Evolutionary conservation across 2,113 vertebrate genomes (phyloP), one percentile per base, ranked within the genome.

Genomic region (Neotragus moschatus): DNA sequence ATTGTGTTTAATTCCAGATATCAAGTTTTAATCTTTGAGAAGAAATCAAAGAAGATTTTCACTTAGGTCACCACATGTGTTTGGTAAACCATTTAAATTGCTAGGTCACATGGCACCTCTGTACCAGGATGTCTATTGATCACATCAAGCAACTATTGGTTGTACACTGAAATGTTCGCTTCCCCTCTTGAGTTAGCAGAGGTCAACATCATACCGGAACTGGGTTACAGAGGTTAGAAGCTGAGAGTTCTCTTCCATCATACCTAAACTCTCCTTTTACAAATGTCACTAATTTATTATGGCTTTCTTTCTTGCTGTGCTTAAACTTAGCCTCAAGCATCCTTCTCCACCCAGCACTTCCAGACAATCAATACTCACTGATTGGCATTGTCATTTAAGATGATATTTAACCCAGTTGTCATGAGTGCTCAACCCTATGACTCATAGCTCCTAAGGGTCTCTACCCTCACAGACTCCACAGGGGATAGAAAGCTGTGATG

Each of bases 311-410:
- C 39, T 70, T n/a, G 8, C 55, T 94, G 33, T 92, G 49, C 66
- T 94, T 95, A 95, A 80, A 66, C 63, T 49, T 89, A 87, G 92
- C 88, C 91, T 94, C 43, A 56, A 94, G 66, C 60, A 53, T 88
- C 70, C 36, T 85, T 85, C 45, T 82, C 33, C 33, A 63, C 21
- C 39, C 81, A 86, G 45, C 47, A 23, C 90, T 96, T 66, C 3
- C 51, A 92, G 51, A 80, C 21, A 45, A 96, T 97, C 88, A 60
- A 80, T 96, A 97, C 2, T 12, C 85, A 84, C 66, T 94, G 97
- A 97, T 5, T 85, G 92, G 61, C 61, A 93, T 55, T 84, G 96
- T 66, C 91, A 84, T 97, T 94, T 94, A 90, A 95, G 66, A 97
- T 63, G 77, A 91, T 89, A 82, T 70, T 92, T 45, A 91, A 51